Evolutionary conservation across 2,113 vertebrate genomes (phyloP).

Genomic region (Podocnemis expansa): DNA sequence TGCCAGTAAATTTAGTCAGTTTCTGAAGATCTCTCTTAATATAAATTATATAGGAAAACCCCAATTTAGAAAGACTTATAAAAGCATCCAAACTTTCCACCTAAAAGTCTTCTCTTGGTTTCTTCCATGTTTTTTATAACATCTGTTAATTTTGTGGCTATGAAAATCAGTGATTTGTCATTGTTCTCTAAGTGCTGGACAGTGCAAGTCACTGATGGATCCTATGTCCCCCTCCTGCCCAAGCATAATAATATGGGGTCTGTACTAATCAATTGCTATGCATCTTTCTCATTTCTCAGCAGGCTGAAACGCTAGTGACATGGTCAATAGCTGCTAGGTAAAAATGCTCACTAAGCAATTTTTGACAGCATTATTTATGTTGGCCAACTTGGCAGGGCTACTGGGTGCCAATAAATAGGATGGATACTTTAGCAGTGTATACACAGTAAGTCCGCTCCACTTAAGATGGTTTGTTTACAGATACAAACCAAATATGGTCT

Average conservation of each 20-base stretch:
- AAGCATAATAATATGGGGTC: neutral
- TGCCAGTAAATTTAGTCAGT: neutral
- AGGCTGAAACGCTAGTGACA: constrained; percentile 11
- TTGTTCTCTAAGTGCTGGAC: constrained; percentile 6
- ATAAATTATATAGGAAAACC: neutral
- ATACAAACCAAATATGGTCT: constrained; percentile 21
- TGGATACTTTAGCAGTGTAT: neutral
- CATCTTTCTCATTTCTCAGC: constrained; percentile 1
- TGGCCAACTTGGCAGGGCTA: neutral
- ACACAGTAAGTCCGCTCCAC: neutral
- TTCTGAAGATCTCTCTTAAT: neutral
- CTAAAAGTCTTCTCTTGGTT: neutral
- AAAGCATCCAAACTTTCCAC: neutral
- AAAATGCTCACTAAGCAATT: neutral
- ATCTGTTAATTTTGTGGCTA: constrained; percentile 1
- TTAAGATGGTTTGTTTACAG: constrained; percentile 8
- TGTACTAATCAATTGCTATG: neutral
- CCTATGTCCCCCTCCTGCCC: neutral
- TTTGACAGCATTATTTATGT: neutral
- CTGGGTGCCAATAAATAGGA: neutral
- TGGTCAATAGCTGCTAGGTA: constrained; percentile 3
- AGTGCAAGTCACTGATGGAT: neutral
- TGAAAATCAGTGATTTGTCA: constrained; percentile 29
- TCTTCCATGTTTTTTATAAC: neutral
- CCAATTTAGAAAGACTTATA: neutral